Conservation (phyloP, 2,888 invertebrate genomes). For the Platerodrilus igneus region DNA sequence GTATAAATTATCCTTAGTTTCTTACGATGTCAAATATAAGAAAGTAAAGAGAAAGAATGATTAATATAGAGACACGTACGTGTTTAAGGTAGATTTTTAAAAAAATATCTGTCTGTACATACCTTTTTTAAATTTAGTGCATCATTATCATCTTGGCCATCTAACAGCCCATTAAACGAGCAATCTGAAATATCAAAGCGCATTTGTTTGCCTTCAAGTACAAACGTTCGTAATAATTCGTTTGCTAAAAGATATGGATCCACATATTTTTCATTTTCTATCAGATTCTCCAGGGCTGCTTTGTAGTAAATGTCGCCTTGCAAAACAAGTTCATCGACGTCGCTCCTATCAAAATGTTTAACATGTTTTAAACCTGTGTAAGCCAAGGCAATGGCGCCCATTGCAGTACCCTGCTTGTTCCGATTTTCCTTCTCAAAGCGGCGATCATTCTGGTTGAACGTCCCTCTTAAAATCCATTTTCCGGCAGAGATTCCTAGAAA, state of each 20-base stretch:
- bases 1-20: too few relatives aligned
- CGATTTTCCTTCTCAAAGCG: slow-evolving; percentile 42
- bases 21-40: too few relatives aligned
- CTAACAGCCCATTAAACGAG: slow-evolving; percentile 38
- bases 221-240: slow-evolving; percentile 43
- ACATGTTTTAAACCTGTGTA: slow-evolving; percentile 39
- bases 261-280: slow-evolving; percentile 34
- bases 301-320: slow-evolving; percentile 48
- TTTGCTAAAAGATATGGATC: slow-evolving; percentile 37
- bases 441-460: slow-evolving; percentile 38
- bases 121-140: slow-evolving; percentile 30
- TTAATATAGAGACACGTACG: too few relatives aligned
- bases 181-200: slow-evolving; percentile 41
- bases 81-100: too few relatives aligned
- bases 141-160: slow-evolving; percentile 28
- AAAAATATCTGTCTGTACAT: too few relatives aligned
- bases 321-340: slow-evolving; percentile 46
- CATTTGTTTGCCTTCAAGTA: slow-evolving; percentile 38
- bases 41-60: too few relatives aligned
- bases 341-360: slow-evolving; percentile 40
- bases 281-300: slow-evolving; percentile 36
- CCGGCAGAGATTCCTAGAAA: slow-evolving; percentile 22
- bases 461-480: slow-evolving; percentile 46
- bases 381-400: slow-evolving; percentile 44
- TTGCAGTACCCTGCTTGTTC: slow-evolving; percentile 48